Base-by-base conservation (phyloP, 2,888 invertebrate species). In the Ditylenchus weischeri region DNA sequence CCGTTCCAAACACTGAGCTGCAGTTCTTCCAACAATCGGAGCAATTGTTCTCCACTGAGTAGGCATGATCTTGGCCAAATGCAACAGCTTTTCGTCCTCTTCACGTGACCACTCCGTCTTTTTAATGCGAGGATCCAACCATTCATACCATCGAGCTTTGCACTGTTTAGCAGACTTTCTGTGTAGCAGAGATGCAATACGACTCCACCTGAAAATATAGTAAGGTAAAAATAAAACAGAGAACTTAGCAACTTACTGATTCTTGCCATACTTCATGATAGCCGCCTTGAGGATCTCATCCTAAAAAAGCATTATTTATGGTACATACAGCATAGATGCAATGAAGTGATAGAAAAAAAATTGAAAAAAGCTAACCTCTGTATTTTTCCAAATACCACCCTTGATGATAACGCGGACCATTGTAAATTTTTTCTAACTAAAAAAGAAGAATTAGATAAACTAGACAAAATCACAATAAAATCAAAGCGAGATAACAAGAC, bases 201-300 rank as follows among this genome's bases (percentile, higher is more conserved):
- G 90, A 65, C 94, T 93, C 98, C 98, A 98, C 84, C 43, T 43
- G 8, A 43, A 15, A 8, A 43, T 10, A 6, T 43, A 43, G 15
- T 8, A 15, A 43, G 8, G 43, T 6, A 8, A 43, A 43, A 10
- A 6, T 43, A 43, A 43, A 43, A 13, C 8, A 3, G 8, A 43
- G 8, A 43, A 43, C 8, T 43, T 43, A 10, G 15, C 43, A 8
- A 43, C 43, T 43, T 8, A 43, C 43, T 98, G 96, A 84, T 98
- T 99, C 88, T 98, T 98, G 78, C 98, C 98, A 90, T 99, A 98
- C 90, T 98, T 98, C 98, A 98, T 98, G 69, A 98, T 98, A 84
- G 98, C 98, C 69, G 98, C 98, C 88, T 98, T 98, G 69, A 99
- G 89, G 83, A 98, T 96, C 88, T 99, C 98, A 94, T 99, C 98